Base-by-base conservation (phyloP, 2,888 invertebrate genomes). In the Yponomeuta plumbellus region DNA sequence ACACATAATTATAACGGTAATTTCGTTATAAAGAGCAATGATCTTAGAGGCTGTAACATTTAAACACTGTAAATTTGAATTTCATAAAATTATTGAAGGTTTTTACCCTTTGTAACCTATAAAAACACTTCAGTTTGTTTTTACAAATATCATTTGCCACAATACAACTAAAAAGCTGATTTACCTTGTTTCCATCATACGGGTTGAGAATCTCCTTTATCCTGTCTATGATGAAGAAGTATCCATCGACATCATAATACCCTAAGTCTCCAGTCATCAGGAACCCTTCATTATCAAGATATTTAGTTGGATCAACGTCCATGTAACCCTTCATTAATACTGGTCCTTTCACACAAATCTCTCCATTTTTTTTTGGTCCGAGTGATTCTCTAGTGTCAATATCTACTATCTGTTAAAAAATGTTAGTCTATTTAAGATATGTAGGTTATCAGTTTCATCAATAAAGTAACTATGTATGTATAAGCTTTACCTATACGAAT, bases 211-310 rank as follows among this genome's bases (percentile, higher is more conserved):
- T 77, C 70, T 85, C 84, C 66, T 82, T 85, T 21, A 85, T 70
- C 68, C 85, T 79, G 52, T 81, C 84, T 1, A 84, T 78, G 23
- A 85, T 81, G 68, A 72, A 83, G 68, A 85, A 80, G 69, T 84
- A 85, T 71, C 72, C 70, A 66, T 86, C 85, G 11, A 81, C 77
- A 63, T 86, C 84, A 70, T 82, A 85, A 74, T 81, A 85, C 17
- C 85, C 85, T 67, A 85, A 72, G 69, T 85, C 85, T 34, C 85
- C 85, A 6, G 85, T 83, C 71, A 76, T 80, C 70, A 83, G 80
- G 72, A 81, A 86, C 65, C 80, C 83, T 44, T 84, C 74, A 58
- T 80, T 74, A 66, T 85, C 84, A 61, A 80, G 74, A 71, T 84
- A 83, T 0, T 85, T 78, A 17, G 80, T 80, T 0, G 72, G 74